Conservation (phyloP, 1,140 invertebrate genomes). For the Paralvinella palmiformis region DNA sequence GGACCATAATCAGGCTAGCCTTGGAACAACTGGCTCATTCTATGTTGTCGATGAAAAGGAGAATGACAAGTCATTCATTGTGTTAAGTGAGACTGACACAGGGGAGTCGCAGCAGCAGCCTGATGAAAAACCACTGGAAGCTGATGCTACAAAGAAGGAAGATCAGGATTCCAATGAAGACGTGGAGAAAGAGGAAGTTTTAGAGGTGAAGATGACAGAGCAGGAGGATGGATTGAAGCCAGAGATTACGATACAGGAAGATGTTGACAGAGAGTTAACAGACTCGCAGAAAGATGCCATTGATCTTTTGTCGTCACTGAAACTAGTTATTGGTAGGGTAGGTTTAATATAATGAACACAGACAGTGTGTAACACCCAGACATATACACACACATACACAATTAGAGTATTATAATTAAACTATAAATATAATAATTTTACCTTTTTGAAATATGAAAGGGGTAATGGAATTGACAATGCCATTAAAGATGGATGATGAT, state of each 20-base stretch:
- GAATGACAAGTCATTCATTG: neutral
- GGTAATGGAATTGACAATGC: too few species aligned
- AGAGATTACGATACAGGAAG: neutral
- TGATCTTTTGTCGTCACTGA: neutral
- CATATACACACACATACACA: too few species aligned
- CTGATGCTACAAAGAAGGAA: neutral
- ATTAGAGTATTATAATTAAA: too few species aligned
- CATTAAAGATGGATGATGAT: too few species aligned
- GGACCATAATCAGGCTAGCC: neutral
- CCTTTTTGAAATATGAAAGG: too few species aligned
- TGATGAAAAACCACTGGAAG: neutral
- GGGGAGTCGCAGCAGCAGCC: neutral
- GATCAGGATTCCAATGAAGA: neutral
- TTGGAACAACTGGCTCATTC: slow-evolving; percentile 1
- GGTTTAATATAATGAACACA: too few species aligned
- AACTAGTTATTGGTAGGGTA: neutral
- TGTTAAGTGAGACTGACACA: neutral
- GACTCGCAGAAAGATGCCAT: neutral
- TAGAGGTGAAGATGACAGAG: neutral
- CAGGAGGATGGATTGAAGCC: neutral
- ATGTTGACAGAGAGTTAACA: neutral
- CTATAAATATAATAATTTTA: too few species aligned
- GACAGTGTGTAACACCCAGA: too few species aligned
- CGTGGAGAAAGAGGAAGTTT: neutral
- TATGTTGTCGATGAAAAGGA: neutral